Evolutionary conservation across 2,797 vertebrate genomes (phyloP).

Genomic region (Heliangelus exortis): DNA sequence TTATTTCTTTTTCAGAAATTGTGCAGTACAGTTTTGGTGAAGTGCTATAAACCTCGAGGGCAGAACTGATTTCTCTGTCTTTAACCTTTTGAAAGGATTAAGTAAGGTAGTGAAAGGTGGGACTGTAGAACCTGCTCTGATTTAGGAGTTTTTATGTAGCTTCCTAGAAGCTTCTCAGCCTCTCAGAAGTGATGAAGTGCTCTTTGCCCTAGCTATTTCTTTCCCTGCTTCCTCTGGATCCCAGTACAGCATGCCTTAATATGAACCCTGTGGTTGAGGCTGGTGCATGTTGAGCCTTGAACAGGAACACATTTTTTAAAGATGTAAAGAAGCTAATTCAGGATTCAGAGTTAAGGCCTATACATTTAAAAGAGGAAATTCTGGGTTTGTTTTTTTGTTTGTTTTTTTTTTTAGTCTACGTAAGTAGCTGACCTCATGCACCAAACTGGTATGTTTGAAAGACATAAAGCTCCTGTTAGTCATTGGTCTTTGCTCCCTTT

Average conservation of each 20-base stretch:
- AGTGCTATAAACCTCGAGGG: slow-evolving; percentile 1
- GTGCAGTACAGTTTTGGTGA: neutral
- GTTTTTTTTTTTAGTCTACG: fast-evolving
- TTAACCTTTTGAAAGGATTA: neutral
- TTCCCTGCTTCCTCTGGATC: neutral
- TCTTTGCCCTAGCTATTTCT: neutral
- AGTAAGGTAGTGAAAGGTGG: neutral
- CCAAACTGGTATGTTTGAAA: neutral
- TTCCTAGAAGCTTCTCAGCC: neutral
- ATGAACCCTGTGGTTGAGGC: neutral
- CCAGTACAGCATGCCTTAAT: neutral
- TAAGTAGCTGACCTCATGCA: neutral
- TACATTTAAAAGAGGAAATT: neutral
- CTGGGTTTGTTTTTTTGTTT: neutral
- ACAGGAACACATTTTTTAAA: neutral
- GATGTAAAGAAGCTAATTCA: neutral
- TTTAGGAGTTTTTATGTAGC: neutral
- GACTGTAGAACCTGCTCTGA: neutral
- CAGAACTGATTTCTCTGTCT: slow-evolving; percentile 12
- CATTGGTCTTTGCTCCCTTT: neutral
- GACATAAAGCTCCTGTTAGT: neutral
- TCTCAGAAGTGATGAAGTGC: neutral
- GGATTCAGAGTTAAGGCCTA: neutral
- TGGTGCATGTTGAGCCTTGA: neutral
- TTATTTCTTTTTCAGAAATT: neutral